phyloP scores from a whole-genome alignment of 2,888 invertebrate genomes.

The Platycnemis pennipes region DNA sequence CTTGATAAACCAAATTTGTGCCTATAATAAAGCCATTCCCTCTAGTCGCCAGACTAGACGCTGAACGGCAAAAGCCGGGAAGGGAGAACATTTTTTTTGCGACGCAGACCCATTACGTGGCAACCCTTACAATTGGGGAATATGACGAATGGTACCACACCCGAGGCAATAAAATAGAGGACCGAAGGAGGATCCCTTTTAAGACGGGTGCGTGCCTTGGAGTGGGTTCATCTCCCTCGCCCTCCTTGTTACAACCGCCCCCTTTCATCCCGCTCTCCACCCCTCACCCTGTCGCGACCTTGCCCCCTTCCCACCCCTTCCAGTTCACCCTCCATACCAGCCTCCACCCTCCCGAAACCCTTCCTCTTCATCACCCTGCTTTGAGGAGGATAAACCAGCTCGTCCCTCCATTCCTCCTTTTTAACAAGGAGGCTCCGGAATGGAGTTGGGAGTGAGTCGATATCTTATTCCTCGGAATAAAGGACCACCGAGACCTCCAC shows the following conservation, averaged over 20 bases:
- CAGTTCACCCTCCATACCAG: too few species aligned
- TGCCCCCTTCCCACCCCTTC: too few species aligned
- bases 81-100: neutral
- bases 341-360: too few species aligned
- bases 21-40: neutral
- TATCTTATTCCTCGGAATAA: slow-evolving; percentile 2
- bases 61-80: neutral
- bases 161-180: neutral
- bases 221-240: neutral
- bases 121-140: neutral
- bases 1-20: slow-evolving; percentile 18
- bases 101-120: neutral
- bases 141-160: neutral
- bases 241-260: slow-evolving; percentile 3
- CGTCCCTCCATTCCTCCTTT: neutral
- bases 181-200: neutral
- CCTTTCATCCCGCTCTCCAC: neutral
- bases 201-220: neutral
- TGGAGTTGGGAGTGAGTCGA: slow-evolving; percentile 2
- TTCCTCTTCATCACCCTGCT: too few species aligned
- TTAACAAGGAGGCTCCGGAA: slow-evolving; percentile 10
- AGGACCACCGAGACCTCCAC: neutral
- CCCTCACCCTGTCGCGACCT: neutral
- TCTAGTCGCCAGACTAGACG: neutral
- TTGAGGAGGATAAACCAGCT: neutral